Conservation (phyloP, 2,888 invertebrate species). For the Phyllotreta striolata region DNA sequence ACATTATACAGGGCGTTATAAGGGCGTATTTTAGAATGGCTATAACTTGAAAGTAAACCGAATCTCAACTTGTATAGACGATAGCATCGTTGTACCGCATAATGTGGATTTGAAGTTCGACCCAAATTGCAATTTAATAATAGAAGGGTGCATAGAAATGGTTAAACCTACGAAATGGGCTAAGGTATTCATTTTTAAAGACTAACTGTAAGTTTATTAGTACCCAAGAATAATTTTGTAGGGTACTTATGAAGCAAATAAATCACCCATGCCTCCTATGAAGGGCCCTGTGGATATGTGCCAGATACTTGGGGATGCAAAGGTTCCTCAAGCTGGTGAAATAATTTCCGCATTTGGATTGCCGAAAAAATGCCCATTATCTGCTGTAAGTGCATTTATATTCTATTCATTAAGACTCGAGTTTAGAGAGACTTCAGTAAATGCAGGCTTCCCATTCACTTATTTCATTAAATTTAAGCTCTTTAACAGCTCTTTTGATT, state of each 20-base stretch:
- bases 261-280: constrained; percentile 59
- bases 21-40: constrained; percentile 48
- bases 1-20: not conserved
- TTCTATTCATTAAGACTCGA: not conserved
- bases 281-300: constrained; percentile 62
- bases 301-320: constrained; percentile 42
- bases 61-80: constrained; percentile 44
- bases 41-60: constrained; percentile 48
- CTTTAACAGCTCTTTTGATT: constrained; percentile 23
- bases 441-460: too few species aligned
- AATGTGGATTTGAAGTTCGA: constrained; percentile 45
- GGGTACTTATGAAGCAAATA: constrained; percentile 57
- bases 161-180: constrained; percentile 60
- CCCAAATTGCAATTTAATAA: constrained; percentile 61
- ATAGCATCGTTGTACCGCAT: constrained; percentile 42
- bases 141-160: constrained; percentile 58
- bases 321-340: constrained; percentile 47
- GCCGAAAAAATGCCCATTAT: constrained; percentile 59
- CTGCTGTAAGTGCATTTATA: constrained; percentile 49
- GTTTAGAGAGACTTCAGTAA: not conserved
- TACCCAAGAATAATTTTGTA: constrained; percentile 39
- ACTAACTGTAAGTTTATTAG: constrained; percentile 4
- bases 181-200: constrained; percentile 45
- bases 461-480: too few species aligned
- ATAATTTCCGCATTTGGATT: constrained; percentile 55